Evolutionary conservation across 2,113 vertebrate species (phyloP), one percentile per base, ranked within the genome.

Genomic region (Hypomesus transpacificus): DNA sequence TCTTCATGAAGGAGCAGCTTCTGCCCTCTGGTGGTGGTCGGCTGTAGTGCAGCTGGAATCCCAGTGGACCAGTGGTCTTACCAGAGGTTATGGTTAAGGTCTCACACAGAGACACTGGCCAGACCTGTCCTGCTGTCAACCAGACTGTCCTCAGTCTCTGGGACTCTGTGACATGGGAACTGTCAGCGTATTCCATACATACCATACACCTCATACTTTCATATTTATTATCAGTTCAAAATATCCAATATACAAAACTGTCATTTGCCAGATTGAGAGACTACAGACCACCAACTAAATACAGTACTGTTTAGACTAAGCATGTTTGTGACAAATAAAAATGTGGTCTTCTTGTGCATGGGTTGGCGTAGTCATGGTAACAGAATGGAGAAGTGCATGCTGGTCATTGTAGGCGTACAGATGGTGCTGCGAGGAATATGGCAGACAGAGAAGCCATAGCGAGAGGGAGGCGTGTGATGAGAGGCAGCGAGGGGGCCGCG

Each of bases 1-100:
- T 77, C 26, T 98, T 95, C 82, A 86, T 98, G 90, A 89, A 73
- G 73, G 89, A 94, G 62, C 92, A 95, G n/a, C 84, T 98, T 56
- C 83, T 95, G 80, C 88, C 92, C 69, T 91, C 88, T 54, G 91
- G 89, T 83, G 82, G 89, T 56, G 81, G 88, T 5, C 31, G 4
- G 31, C 31, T 34, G 31, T 34, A 34, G 31, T 34, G 31, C 31
- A 34, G 31, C 31, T 34, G 31, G 4, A 34, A 34, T 34, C 31
- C 24, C 24, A 26, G 24, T 2, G 24, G 24, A 26, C 24, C 24
- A 26, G 24, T 26, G 24, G 24, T 26, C 24, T 26, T 3, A 26
- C 24, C 24, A 26, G 24, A 26, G 24, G 2, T 26, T 26, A 26
- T 26, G 24, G 3, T 26, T 26, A 26, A 26, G 24, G 24, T 26